Evolutionary conservation across 64 coral and sea anemone species (phyloP).

Genomic region (Catalaphyllia jardinei): DNA sequence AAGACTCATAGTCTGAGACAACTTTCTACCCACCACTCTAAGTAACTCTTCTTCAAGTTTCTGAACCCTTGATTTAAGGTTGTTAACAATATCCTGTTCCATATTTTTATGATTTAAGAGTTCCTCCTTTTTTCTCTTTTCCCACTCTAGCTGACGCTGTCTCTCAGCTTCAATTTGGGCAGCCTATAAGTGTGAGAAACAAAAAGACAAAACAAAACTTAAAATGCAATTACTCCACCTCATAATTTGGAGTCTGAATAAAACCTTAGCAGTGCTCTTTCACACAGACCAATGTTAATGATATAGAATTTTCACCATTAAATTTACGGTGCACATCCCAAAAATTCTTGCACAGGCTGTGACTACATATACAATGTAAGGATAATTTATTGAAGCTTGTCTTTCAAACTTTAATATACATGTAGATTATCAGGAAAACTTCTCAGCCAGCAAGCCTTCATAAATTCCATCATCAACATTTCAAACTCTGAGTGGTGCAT

Average conservation of each 20-base stretch:
- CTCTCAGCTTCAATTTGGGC: conserved; percentile 96
- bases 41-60: conserved; percentile 85
- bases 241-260: too few relatives aligned
- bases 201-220: not conserved
- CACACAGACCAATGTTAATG: too few relatives aligned
- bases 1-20: not conserved
- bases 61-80: conserved; percentile 80
- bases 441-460: not conserved
- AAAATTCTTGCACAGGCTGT: too few relatives aligned
- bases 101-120: conserved; percentile 95
- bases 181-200: conserved; percentile 21
- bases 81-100: conserved; percentile 97
- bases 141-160: conserved; percentile 96
- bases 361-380: too few relatives aligned
- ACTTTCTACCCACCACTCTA: conserved; percentile 67
- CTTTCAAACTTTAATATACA: too few relatives aligned
- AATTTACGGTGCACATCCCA: too few relatives aligned
- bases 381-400: too few relatives aligned
- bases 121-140: conserved; percentile 96
- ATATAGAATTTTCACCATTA: too few relatives aligned
- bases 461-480: conserved; percentile 34
- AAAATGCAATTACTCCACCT: too few relatives aligned
- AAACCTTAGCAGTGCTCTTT: too few relatives aligned
- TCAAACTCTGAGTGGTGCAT: conserved; percentile 32
- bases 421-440: too few relatives aligned